phyloP scores from a whole-genome alignment of 2,113 vertebrate species.

The Haemorhous mexicanus region DNA sequence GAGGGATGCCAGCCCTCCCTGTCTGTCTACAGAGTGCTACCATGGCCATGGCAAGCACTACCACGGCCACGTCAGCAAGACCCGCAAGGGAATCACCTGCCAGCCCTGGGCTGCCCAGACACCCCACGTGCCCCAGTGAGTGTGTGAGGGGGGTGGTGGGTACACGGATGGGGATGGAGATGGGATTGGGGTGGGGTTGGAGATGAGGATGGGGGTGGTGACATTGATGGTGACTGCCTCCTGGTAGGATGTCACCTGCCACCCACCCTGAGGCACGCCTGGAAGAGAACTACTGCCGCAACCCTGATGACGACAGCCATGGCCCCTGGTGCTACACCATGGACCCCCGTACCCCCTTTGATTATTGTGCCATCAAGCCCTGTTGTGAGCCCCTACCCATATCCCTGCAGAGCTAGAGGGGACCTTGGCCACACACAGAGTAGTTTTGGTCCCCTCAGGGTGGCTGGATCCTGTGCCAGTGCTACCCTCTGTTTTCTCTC shows the following conservation, averaged over 20 bases:
- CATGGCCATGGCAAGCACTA: conserved; percentile 84
- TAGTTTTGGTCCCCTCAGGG: neutral
- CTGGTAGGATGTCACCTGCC: conserved; percentile 77
- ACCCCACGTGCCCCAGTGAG: conserved; percentile 85
- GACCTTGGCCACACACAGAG: neutral
- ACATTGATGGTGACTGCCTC: neutral
- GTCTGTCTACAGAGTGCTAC: conserved; percentile 84
- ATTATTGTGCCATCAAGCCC: conserved; percentile 92
- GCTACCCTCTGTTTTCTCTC: neutral
- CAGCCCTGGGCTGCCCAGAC: conserved; percentile 85
- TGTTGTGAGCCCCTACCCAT: conserved; percentile 61
- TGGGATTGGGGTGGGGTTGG: rapidly evolving
- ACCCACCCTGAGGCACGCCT: conserved; percentile 81
- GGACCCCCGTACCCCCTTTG: conserved; percentile 88
- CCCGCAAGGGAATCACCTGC: conserved; percentile 91
- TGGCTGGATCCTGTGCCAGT: neutral
- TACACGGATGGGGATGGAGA: neutral
- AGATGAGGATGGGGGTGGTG: neutral
- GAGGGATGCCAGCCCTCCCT: neutral
- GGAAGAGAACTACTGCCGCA: conserved; percentile 91
- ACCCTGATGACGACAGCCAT: conserved; percentile 88
- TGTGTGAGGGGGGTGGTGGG: rapidly evolving
- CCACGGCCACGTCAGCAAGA: conserved; percentile 83
- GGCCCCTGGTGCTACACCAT: conserved; percentile 97
- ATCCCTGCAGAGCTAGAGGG: neutral